Conservation (phyloP, 2,888 invertebrate genomes). For the Alcis repandata region DNA sequence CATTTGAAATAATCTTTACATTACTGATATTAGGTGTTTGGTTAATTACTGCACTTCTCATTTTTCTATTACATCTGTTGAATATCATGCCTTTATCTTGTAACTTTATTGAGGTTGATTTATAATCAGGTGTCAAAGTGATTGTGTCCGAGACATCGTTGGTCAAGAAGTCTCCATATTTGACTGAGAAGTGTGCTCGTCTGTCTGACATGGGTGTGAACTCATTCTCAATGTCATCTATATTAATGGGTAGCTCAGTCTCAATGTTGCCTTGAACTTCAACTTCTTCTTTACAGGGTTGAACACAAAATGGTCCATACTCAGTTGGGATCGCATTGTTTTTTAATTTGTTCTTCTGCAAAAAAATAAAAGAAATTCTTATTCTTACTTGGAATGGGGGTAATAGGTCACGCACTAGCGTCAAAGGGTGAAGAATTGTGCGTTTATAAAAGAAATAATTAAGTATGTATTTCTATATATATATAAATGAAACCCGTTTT, state of each 20-base stretch:
- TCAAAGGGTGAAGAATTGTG: too few relatives aligned
- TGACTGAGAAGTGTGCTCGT: constrained; percentile 70
- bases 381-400: too few relatives aligned
- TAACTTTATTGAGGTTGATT: constrained; percentile 1
- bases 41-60: not conserved
- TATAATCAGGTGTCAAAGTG: constrained; percentile 4
- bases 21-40: not conserved
- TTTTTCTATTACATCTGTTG: not conserved
- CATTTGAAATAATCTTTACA: not conserved
- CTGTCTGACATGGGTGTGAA: constrained; percentile 64
- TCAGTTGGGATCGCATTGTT: constrained; percentile 86
- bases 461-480: too few relatives aligned
- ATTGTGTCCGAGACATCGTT: constrained; percentile 56
- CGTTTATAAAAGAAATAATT: too few relatives aligned
- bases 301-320: constrained; percentile 72
- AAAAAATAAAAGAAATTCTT: constrained; percentile 41
- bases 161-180: constrained; percentile 77
- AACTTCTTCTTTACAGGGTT: constrained; percentile 17
- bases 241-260: constrained; percentile 55
- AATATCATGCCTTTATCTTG: constrained; percentile 1
- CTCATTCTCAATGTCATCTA: constrained; percentile 77
- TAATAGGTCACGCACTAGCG: too few relatives aligned
- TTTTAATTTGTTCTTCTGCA: constrained; percentile 84
- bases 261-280: not conserved
- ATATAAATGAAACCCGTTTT: too few relatives aligned